Evolutionary conservation across 2,113 vertebrate species (phyloP), one percentile per base, ranked within the genome.

Genomic region (Syngnathus scovelli): DNA sequence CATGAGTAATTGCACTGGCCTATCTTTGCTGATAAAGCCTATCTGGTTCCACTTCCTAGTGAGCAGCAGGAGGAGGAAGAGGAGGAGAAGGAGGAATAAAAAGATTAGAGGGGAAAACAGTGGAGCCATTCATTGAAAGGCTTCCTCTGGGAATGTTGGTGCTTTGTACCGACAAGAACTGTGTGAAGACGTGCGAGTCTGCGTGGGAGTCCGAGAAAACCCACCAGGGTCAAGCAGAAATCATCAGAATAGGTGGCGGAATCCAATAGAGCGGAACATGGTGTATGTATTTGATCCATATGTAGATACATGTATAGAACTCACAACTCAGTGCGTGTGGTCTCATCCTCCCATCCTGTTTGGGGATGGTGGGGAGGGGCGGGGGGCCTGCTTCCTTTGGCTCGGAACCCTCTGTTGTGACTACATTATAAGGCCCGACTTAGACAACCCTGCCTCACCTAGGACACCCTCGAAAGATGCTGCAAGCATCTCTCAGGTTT

Each of bases 361-460:
- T 93, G 91, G 91, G 86, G 91, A 86, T 92, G 92, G 85, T 78
- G 85, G 76, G 88, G 88, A 87, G 59, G 18, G 37, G 3, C 27
- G 27, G 7, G 89, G 90, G 82, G 90, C 91, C 90, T 91, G 92
- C 93, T 96, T 93, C 93, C 94, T 92, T 93, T 94, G 93, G 93
- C 92, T 91, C 91, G 90, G 90, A 83, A 91, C 81, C 82, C 90
- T 88, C 91, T 93, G 93, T 94, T 95, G 91, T 94, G 92, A 95
- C 93, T 94, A 89, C 92, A 93, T 92, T 93, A 93, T 77, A 82
- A 43, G 39, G 80, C 82, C 51, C 72, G 69, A 33, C 54, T 72
- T 67, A 66, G 49, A 62, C 60, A 60, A 59, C n/a, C 76, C 66
- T 75, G 79, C 81, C 72, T 72, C 51, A 56, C 68, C 70, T 70